Evolutionary conservation across 2,888 invertebrate species (phyloP).

Genomic region (Brachylomia viminalis): DNA sequence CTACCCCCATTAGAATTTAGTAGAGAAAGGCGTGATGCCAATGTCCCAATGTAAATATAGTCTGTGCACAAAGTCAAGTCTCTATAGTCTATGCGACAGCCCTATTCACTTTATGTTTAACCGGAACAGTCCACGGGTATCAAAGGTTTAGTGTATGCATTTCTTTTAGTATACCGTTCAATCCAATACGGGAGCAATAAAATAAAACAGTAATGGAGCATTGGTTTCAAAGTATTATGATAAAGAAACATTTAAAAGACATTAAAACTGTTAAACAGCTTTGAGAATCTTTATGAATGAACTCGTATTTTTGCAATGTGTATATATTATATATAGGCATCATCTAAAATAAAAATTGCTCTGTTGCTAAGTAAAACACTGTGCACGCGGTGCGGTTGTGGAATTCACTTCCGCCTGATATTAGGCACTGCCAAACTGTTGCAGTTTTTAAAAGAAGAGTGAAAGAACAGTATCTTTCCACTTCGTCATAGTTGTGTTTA

Average conservation of each 20-base stretch:
- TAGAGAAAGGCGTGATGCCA: background rate
- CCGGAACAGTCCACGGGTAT: background rate
- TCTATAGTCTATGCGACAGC: background rate
- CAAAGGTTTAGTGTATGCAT: slow-evolving; percentile 4
- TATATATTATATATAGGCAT: background rate
- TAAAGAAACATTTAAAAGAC: slow-evolving; percentile 25
- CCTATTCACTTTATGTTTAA: slow-evolving; percentile 9
- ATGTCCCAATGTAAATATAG: slow-evolving; percentile 5
- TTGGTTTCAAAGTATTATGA: slow-evolving; percentile 8
- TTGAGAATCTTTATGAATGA: background rate
- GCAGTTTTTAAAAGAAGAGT: too few species aligned
- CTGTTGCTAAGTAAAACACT: too few species aligned
- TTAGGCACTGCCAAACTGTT: too few species aligned
- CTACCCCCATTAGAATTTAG: background rate
- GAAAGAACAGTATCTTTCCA: too few species aligned
- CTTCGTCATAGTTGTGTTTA: too few species aligned
- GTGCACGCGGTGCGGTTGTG: too few species aligned
- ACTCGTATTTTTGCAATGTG: background rate
- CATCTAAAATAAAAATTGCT: too few species aligned
- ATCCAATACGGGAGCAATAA: slow-evolving; percentile 2
- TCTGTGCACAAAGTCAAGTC: background rate
- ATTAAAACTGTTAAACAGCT: slow-evolving; percentile 1
- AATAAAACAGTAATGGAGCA: slow-evolving; percentile 34
- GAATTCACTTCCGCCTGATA: too few species aligned
- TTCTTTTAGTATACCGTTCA: background rate